Percentiles rank a stretch among this genome's conserved stretches.
These are phyloP conservation scores for Calidris pygmaea DNA, from an alignment of 2,113 vertebrate genomes.

Conservation along the genomic window DNA sequence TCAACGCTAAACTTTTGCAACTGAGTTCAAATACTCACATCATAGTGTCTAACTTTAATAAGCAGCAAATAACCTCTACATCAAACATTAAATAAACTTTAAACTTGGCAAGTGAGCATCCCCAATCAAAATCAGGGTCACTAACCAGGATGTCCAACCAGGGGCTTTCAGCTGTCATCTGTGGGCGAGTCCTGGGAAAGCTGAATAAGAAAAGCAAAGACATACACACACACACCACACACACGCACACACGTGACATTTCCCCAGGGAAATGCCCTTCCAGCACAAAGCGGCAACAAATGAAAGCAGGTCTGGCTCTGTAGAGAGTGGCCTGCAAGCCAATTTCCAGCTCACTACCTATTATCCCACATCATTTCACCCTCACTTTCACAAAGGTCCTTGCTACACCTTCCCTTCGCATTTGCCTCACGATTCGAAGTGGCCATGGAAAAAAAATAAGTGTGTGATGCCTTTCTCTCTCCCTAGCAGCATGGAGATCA, in stretches of 20 bases:
- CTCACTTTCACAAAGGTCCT: background rate
- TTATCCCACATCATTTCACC: background rate
- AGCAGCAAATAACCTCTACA: background rate
- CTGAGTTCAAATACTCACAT: background rate
- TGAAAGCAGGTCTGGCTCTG: background rate
- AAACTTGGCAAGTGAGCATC: background rate
- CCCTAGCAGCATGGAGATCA: conserved; percentile 36
- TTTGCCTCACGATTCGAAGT: background rate
- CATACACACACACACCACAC: no score
- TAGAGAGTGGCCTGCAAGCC: background rate
- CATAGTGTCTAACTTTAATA: background rate
- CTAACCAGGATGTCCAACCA: background rate
- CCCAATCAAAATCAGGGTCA: background rate
- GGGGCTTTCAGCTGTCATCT: background rate
- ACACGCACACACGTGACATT: background rate
- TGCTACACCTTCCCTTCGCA: background rate
- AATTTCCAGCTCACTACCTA: background rate
- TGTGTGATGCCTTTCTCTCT: background rate
- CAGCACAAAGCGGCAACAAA: background rate
- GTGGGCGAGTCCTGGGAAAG: background rate
- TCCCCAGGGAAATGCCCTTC: background rate
- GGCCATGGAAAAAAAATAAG: background rate
- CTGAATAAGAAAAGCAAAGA: background rate
- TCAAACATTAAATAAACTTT: background rate
- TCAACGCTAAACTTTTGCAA: background rate